phyloP scores from a whole-genome alignment of 2,888 invertebrate species.

The Habrosyne pyritoides region DNA sequence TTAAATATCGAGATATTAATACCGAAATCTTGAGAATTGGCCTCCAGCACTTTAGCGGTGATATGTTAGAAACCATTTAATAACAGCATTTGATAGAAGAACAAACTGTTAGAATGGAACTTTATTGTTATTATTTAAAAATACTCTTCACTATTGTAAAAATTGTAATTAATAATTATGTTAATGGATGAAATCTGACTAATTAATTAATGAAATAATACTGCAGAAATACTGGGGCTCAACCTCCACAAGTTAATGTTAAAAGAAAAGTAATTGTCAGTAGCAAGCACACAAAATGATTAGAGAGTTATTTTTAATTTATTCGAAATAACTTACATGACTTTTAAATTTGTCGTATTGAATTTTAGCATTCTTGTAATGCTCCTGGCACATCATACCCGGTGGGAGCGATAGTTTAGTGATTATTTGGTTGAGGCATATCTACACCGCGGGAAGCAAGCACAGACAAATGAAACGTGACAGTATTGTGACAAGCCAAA shows the following conservation, averaged over 20 bases:
- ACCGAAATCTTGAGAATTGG: too few relatives aligned
- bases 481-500: constrained; percentile 42
- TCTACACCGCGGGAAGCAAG: constrained; percentile 70
- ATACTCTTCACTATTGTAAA: too few relatives aligned
- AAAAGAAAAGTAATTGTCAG: constrained; percentile 21
- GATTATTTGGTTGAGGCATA: constrained; percentile 64
- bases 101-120: too few relatives aligned
- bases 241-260: not conserved
- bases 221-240: too few relatives aligned
- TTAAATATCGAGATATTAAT: too few relatives aligned
- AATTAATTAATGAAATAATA: too few relatives aligned
- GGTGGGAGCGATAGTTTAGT: constrained; percentile 71
- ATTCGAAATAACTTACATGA: constrained; percentile 61
- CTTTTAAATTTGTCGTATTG: constrained; percentile 63
- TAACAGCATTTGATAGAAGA: too few relatives aligned
- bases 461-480: constrained; percentile 57
- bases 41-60: too few relatives aligned
- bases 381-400: constrained; percentile 76
- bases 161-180: too few relatives aligned
- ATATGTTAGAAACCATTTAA: too few relatives aligned
- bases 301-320: constrained; percentile 22
- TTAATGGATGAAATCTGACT: too few relatives aligned
- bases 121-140: too few relatives aligned
- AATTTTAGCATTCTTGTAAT: constrained; percentile 70
- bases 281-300: constrained; percentile 25